These are phyloP conservation scores for Loxodonta africana DNA, from an alignment of 2,113 vertebrate species.

Conservation along the genomic window DNA sequence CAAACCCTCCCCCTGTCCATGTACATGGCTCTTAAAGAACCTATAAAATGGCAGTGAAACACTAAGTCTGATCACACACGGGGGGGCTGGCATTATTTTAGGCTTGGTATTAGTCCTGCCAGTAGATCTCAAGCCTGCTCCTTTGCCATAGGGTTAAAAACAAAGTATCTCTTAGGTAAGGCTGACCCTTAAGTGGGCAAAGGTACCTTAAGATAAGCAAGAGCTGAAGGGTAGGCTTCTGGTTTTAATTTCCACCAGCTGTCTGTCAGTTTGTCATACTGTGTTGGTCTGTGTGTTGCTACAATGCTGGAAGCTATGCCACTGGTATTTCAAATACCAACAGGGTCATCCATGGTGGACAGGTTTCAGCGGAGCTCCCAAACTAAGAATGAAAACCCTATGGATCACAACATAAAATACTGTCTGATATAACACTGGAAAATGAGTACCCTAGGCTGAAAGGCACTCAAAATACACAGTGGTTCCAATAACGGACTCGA, in stretches of 20 bases:
- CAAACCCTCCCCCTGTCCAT: fast-evolving
- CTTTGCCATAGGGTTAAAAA: background rate
- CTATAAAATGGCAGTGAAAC: background rate
- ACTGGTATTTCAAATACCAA: background rate
- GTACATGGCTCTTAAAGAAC: background rate
- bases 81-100: background rate
- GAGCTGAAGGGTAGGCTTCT: background rate
- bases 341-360: background rate
- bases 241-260: background rate
- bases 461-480: background rate
- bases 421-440: background rate
- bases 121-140: background rate
- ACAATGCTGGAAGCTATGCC: background rate
- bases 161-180: background rate
- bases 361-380: background rate
- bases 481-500: background rate
- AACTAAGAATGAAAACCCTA: background rate
- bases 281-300: background rate
- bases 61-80: background rate
- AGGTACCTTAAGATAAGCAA: background rate
- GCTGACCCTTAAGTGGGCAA: background rate
- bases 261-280: background rate
- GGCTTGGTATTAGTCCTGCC: background rate
- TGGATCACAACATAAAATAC: background rate
- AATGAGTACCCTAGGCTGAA: background rate